phyloP scores from a whole-genome alignment of 2,888 invertebrate species.

The Sepiola atlantica region DNA sequence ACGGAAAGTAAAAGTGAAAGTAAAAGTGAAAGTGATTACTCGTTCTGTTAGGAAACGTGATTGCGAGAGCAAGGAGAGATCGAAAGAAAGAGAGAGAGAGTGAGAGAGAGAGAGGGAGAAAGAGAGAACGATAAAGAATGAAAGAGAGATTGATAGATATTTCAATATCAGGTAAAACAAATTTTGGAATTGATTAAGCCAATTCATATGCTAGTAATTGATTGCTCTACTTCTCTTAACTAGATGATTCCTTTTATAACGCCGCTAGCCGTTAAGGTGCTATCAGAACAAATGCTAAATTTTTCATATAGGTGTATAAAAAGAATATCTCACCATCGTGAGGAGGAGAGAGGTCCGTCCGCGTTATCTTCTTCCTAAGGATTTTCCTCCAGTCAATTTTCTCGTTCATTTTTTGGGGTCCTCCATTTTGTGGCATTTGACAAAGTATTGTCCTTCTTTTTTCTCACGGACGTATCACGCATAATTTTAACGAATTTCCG shows the following conservation, averaged over 20 bases:
- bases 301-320: neutral
- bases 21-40: neutral
- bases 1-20: neutral
- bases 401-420: neutral
- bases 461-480: neutral
- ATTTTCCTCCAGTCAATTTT: neutral
- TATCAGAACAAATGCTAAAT: neutral
- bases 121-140: neutral
- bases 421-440: neutral
- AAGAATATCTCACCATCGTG: neutral
- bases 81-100: neutral
- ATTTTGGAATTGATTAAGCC: neutral
- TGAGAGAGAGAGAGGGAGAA: neutral
- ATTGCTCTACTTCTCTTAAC: no score
- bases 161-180: neutral
- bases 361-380: neutral
- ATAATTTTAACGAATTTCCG: neutral
- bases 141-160: neutral
- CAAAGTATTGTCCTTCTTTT: neutral
- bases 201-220: neutral
- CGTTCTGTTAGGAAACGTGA: neutral
- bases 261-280: no score
- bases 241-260: no score
- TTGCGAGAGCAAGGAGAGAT: neutral
- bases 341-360: neutral